Evolutionary conservation across 2,888 invertebrate genomes (phyloP).

Genomic region (Eutolmus rufibarbis): DNA sequence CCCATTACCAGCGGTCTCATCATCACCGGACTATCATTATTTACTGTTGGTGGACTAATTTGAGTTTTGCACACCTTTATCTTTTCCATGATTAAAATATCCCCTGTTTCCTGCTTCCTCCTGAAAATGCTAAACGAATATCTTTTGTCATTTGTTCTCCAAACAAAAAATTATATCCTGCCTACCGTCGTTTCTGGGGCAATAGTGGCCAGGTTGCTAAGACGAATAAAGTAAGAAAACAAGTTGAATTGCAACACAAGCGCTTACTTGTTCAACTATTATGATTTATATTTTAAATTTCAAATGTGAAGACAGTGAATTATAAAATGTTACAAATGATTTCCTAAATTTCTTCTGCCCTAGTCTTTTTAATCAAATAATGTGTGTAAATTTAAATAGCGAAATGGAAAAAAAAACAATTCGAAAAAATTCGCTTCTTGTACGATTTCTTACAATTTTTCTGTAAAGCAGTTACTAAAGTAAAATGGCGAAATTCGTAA

Average conservation of each 20-base stretch:
- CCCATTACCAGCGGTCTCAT: constrained; percentile 17
- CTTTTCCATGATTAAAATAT: constrained; percentile 11
- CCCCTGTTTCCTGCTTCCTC: neutral
- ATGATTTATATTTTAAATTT: neutral
- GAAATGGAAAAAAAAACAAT: too few species aligned
- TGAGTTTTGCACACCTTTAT: neutral
- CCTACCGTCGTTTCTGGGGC: neutral
- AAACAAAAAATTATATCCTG: neutral
- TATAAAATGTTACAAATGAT: too few species aligned
- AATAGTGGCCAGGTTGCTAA: neutral
- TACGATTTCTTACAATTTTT: too few species aligned
- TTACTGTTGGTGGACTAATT: neutral
- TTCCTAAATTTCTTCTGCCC: too few species aligned
- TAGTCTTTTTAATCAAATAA: too few species aligned
- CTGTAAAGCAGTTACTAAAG: too few species aligned
- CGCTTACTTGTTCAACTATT: neutral
- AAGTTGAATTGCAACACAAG: neutral
- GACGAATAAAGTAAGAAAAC: neutral
- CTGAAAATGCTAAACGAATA: neutral
- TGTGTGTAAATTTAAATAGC: too few species aligned
- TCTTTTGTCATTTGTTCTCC: constrained; percentile 2
- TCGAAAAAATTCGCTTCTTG: too few species aligned
- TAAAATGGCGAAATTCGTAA: too few species aligned
- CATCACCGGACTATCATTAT: neutral
- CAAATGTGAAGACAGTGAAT: too few species aligned